Percentiles rank a stretch among this genome's conserved stretches.
These are phyloP conservation scores for Listronotus bonariensis DNA, from an alignment of 1,140 invertebrate species.

Conservation along the genomic window DNA sequence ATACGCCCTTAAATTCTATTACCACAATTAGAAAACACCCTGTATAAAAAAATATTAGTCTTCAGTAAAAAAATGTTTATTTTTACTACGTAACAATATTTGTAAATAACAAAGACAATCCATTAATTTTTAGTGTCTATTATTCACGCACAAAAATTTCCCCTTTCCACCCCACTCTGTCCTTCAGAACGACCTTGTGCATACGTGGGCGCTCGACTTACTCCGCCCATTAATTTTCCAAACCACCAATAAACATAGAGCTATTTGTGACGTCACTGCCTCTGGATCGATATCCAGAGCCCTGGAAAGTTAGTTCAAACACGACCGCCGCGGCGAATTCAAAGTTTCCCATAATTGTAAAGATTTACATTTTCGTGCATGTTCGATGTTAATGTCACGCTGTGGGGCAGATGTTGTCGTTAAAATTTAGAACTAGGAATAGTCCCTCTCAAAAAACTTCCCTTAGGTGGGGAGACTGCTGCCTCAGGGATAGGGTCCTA, in stretches of 20 bases:
- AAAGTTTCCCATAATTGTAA: constrained; percentile 27
- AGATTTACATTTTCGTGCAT: constrained; percentile 35
- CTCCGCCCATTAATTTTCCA: constrained; percentile 34
- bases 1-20: too few species aligned
- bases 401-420: constrained; percentile 80
- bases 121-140: background rate
- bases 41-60: too few species aligned
- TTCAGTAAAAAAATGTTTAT: too few species aligned
- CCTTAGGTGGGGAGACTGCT: constrained; percentile 92
- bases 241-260: constrained; percentile 41
- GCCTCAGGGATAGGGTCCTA: constrained; percentile 51
- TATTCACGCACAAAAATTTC: constrained; percentile 19
- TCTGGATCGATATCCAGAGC: constrained; percentile 35
- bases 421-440: constrained; percentile 92
- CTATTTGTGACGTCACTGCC: constrained; percentile 39
- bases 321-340: constrained; percentile 27
- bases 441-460: constrained; percentile 94
- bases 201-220: constrained; percentile 18
- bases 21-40: too few species aligned
- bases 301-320: constrained; percentile 41
- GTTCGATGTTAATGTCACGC: constrained; percentile 51
- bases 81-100: too few species aligned
- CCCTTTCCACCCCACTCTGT: constrained; percentile 9
- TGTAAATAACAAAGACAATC: background rate
- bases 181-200: constrained; percentile 27